These are phyloP conservation scores for Lordiphosa clarofinis DNA, from an alignment of 1,140 invertebrate genomes.

Conservation along the genomic window DNA sequence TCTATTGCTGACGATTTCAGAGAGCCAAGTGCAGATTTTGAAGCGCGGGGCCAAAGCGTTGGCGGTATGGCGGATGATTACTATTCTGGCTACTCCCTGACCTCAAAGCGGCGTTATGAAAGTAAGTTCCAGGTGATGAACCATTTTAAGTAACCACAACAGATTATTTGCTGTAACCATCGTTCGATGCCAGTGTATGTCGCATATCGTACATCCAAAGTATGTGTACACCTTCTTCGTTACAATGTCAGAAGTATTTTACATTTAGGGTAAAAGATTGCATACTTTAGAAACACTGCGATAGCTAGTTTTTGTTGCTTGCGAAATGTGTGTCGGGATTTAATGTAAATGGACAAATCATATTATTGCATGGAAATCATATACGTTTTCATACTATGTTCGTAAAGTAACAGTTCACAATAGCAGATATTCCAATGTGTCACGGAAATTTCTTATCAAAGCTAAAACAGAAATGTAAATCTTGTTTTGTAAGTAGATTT, in stretches of 20 bases:
- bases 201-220: too few relatives aligned
- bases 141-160: constrained; percentile 2
- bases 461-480: too few relatives aligned
- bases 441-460: too few relatives aligned
- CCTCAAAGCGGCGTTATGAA: constrained; percentile 64
- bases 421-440: too few relatives aligned
- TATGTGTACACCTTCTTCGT: too few relatives aligned
- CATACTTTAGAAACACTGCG: not conserved
- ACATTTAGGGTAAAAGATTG: too few relatives aligned
- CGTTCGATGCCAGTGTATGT: constrained; percentile 14
- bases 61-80: constrained; percentile 71
- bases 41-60: constrained; percentile 67
- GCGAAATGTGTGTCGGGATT: too few relatives aligned
- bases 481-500: too few relatives aligned
- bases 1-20: constrained; percentile 75
- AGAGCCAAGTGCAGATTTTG: constrained; percentile 66
- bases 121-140: constrained; percentile 55
- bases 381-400: too few relatives aligned
- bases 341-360: constrained; percentile 5
- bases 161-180: constrained; percentile 1
- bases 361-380: constrained; percentile 19
- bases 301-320: too few relatives aligned
- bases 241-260: not conserved
- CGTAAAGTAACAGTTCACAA: too few relatives aligned
- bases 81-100: constrained; percentile 69